Evolutionary conservation across 2,888 invertebrate genomes (phyloP).

Genomic region (Hypomecis punctinalis): DNA sequence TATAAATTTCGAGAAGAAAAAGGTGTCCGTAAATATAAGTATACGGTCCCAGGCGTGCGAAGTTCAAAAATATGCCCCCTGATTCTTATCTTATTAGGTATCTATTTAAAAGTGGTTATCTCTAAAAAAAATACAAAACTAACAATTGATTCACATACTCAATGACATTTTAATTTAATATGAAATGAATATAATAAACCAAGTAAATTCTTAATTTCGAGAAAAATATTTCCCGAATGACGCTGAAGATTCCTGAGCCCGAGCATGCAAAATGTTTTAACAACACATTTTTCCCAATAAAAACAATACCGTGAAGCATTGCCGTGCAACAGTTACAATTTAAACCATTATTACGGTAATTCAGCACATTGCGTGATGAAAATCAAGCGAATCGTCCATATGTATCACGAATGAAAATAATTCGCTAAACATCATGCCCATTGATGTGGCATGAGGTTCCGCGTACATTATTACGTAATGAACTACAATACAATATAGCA

Average conservation of each 20-base stretch:
- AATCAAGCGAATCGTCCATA: constrained; percentile 56
- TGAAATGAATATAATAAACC: no score
- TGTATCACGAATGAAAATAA: constrained; percentile 33
- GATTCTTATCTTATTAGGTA: no score
- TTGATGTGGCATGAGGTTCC: constrained; percentile 31
- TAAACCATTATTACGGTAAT: constrained; percentile 60
- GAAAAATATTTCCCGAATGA: neutral
- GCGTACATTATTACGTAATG: constrained; percentile 33
- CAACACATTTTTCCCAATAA: constrained; percentile 41
- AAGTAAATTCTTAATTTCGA: neutral
- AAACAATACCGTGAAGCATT: constrained; percentile 56
- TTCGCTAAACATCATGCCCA: constrained; percentile 22
- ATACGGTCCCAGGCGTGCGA: no score
- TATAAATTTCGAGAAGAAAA: no score
- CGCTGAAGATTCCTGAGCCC: constrained; percentile 9
- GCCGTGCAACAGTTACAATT: constrained; percentile 65
- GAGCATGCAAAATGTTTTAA: constrained; percentile 46
- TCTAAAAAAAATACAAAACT: no score
- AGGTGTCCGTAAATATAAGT: no score
- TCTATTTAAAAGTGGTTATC: no score
- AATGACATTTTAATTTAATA: no score
- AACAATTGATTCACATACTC: no score
- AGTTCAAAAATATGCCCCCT: no score
- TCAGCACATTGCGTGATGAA: constrained; percentile 59
- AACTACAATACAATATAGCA: constrained; percentile 30